Evolutionary conservation across 2,888 invertebrate species (phyloP).

Genomic region (Zygaena filipendulae): DNA sequence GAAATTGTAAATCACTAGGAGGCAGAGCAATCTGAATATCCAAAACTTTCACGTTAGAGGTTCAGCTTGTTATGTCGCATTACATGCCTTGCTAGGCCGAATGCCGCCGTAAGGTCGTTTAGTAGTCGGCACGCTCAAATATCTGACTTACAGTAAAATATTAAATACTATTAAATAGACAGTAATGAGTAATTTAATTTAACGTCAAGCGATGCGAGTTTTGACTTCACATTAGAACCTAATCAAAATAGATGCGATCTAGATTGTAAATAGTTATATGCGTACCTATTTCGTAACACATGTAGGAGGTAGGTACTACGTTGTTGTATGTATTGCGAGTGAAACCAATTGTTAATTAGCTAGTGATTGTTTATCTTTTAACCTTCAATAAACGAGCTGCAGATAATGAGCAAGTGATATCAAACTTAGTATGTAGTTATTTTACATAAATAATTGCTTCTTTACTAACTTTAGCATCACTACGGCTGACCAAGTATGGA

Average conservation of each 20-base stretch:
- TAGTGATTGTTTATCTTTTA: too few species aligned
- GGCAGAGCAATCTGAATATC: conserved; percentile 25
- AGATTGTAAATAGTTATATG: conserved; percentile 36
- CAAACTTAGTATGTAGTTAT: too few species aligned
- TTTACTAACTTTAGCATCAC: too few species aligned
- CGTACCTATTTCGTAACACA: not conserved
- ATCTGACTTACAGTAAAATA: conserved; percentile 19
- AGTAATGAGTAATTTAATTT: conserved; percentile 32
- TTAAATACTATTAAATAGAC: conserved; percentile 27
- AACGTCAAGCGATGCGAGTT: conserved; percentile 29
- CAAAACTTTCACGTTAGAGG: conserved; percentile 61
- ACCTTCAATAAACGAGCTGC: too few species aligned
- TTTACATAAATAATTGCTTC: too few species aligned
- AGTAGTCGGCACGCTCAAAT: conserved; percentile 36
- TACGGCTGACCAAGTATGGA: too few species aligned
- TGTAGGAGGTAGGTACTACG: too few species aligned
- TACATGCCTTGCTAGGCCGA: conserved; percentile 60
- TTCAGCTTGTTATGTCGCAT: conserved; percentile 59
- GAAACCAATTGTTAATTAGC: too few species aligned
- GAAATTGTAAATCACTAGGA: too few species aligned
- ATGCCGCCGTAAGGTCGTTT: conserved; percentile 67
- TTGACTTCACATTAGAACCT: conserved; percentile 27
- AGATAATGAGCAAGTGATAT: too few species aligned
- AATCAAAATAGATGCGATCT: conserved; percentile 50
- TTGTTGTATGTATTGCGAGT: too few species aligned